Base-by-base conservation (phyloP, 2,113 vertebrate genomes). In the Gracilinanus agilis region DNA sequence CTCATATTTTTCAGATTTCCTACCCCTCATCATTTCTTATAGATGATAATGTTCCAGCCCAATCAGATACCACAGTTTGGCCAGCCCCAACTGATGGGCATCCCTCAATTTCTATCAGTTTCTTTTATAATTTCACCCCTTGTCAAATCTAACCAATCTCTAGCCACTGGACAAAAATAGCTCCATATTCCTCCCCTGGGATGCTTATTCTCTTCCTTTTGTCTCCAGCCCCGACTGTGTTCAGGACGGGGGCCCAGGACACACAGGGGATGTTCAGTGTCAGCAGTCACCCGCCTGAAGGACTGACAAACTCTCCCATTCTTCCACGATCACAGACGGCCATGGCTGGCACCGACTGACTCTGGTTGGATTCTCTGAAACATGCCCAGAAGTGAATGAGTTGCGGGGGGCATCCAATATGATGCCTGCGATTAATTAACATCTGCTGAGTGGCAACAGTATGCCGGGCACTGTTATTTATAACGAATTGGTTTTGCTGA, bases 361-460 rank as follows among this genome's bases (percentile, higher is more conserved):
- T 90, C 44, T 53, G 89, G 89, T 53, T 27, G 44, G 10, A 90
- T 90, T 53, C 44, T 90, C 49, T 24, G 25, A 90, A 90, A 90
- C 49, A 90, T 90, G 89, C 89, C 89, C 89, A 90, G 89, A 90
- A 90, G 49, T 90, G 89, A 90, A 83, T 53, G 27, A 83, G 67
- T n/a, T 83, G 67, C 5, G 67, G 67, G 67, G 67, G 49, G 89
- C 49, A 90, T 90, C 49, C 89, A 44, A 90, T 44, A 49, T 53
- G 89, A 90, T 44, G 44, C 44, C 49, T 90, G 89, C 53, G 44
- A 90, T 53, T 90, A 90, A 90, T 90, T 90, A 90, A 90, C 89
- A 90, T 90, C 89, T 90, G 89, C 49, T 90, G 89, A 90, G 49
- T 90, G 89, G 49, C 89, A 53, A 90, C 89, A 90, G 44, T 53